Evolutionary conservation across 92 coral and sea anemone genomes (phyloP).

Genomic region (Epizoanthus rinbou): DNA sequence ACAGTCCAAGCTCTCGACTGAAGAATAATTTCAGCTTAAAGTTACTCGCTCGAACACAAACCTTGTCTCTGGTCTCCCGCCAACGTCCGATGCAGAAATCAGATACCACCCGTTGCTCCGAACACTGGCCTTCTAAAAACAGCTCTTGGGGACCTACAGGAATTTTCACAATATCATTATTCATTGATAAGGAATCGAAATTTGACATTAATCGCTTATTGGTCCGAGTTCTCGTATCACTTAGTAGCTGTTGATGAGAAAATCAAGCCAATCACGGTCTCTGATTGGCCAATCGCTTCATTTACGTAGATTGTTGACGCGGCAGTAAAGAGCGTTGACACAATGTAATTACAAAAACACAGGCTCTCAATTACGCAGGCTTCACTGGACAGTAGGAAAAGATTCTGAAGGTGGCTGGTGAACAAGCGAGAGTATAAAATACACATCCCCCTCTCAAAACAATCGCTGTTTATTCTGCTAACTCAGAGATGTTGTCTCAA

Average conservation of each 20-base stretch:
- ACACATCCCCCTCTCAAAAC: conserved; percentile 73
- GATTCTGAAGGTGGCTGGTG: conserved; percentile 21
- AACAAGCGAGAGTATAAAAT: conserved; percentile 77
- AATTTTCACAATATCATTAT: conserved; percentile 96
- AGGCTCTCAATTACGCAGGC: conserved; percentile 90
- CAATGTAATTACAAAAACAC: conserved; percentile 95
- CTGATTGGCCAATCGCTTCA: conserved; percentile 84
- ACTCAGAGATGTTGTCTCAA: not conserved
- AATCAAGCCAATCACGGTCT: conserved; percentile 85
- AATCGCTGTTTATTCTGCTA: conserved; percentile 69
- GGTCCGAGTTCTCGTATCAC: conserved; percentile 95
- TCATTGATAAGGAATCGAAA: conserved; percentile 96
- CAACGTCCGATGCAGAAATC: conserved; percentile 64
- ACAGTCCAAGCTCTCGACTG: conserved; percentile 20
- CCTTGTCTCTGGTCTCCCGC: conserved; percentile 57
- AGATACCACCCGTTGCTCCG: conserved; percentile 89
- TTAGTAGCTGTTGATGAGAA: conserved; percentile 95
- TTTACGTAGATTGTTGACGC: conserved; percentile 97
- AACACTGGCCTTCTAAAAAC: conserved; percentile 82
- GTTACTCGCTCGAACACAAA: conserved; percentile 34
- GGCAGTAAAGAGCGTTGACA: conserved; percentile 96
- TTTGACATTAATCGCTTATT: conserved; percentile 96
- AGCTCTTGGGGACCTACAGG: conserved; percentile 95
- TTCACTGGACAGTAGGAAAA: conserved; percentile 18
- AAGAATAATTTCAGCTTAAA: conserved; percentile 32